These are phyloP conservation scores for Dysdera silvatica DNA, from an alignment of 1,140 invertebrate species.

Conservation along the genomic window DNA sequence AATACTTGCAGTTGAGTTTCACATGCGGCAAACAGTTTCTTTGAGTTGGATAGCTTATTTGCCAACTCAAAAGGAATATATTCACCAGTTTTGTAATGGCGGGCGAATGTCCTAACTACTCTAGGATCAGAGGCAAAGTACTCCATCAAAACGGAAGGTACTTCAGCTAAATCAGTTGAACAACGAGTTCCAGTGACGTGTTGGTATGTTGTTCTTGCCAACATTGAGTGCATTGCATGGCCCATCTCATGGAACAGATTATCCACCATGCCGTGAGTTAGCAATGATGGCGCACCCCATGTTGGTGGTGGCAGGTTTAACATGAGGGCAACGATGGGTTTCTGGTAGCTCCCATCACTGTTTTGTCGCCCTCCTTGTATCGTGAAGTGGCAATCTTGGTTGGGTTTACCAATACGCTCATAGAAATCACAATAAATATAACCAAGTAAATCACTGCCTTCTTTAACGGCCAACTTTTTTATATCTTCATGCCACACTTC, in stretches of 20 bases:
- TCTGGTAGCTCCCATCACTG: slow-evolving; percentile 74
- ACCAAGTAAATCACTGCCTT: slow-evolving; percentile 71
- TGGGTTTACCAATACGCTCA: slow-evolving; percentile 75
- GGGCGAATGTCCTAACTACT: slow-evolving; percentile 75
- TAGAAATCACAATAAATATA: slow-evolving; percentile 98
- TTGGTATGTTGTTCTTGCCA: slow-evolving; percentile 88
- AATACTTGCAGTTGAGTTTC: slow-evolving; percentile 87
- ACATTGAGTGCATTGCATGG: slow-evolving; percentile 98
- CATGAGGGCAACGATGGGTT: slow-evolving; percentile 77
- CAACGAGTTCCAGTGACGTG: slow-evolving; percentile 96
- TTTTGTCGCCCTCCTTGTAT: slow-evolving; percentile 82
- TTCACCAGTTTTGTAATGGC: slow-evolving; percentile 82
- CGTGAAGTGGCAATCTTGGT: slow-evolving; percentile 98
- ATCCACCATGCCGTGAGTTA: slow-evolving; percentile 77
- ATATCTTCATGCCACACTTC: slow-evolving; percentile 81
- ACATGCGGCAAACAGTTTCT: slow-evolving; percentile 74
- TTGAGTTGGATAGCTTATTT: slow-evolving; percentile 67
- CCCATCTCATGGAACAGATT: slow-evolving; percentile 99
- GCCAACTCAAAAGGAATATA: slow-evolving; percentile 68
- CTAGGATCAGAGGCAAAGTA: slow-evolving; percentile 87
- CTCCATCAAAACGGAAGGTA: slow-evolving; percentile 97
- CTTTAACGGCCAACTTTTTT: slow-evolving; percentile 71
- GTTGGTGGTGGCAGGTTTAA: slow-evolving; percentile 66
- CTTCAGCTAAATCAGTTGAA: slow-evolving; percentile 95
- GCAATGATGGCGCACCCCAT: slow-evolving; percentile 58